Conservation (phyloP, 2,888 invertebrate species). For the Melieria picta region DNA sequence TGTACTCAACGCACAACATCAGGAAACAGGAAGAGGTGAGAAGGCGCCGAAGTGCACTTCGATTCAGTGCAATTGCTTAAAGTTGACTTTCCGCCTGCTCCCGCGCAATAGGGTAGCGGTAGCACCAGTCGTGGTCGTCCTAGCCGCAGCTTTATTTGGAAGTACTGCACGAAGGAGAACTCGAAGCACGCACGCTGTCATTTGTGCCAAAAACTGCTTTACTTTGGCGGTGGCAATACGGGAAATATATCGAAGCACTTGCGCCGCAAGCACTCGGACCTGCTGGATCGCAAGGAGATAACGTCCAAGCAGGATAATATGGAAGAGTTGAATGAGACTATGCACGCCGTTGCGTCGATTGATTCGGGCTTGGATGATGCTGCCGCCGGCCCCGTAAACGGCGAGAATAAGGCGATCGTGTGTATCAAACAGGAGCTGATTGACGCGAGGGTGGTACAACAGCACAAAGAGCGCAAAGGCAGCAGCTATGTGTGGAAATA, state of each 20-base stretch:
- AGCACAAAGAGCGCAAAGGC: slow-evolving; percentile 49
- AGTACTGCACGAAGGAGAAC: slow-evolving; percentile 54
- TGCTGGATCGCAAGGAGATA: slow-evolving; percentile 32
- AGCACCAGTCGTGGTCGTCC: slow-evolving; percentile 48
- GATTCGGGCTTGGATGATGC: slow-evolving; percentile 23
- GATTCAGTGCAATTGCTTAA: not conserved
- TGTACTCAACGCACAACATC: slow-evolving; percentile 48
- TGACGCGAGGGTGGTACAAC: not conserved
- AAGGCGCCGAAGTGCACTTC: not conserved
- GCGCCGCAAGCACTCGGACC: slow-evolving; percentile 49
- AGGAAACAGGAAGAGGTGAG: slow-evolving; percentile 16
- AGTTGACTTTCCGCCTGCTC: not conserved
- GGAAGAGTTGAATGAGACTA: slow-evolving; percentile 42
- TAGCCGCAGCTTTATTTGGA: slow-evolving; percentile 56
- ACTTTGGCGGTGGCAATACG: slow-evolving; percentile 56
- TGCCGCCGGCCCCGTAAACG: slow-evolving; percentile 33
- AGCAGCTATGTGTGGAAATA: slow-evolving; percentile 57
- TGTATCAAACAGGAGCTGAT: not conserved
- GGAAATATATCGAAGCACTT: slow-evolving; percentile 56
- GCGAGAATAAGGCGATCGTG: slow-evolving; percentile 30
- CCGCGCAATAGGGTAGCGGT: slow-evolving; percentile 26
- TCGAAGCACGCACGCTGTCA: slow-evolving; percentile 54
- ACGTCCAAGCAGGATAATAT: slow-evolving; percentile 28
- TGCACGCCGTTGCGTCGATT: slow-evolving; percentile 41
- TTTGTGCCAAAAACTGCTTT: slow-evolving; percentile 52